A percentile compares a stretch with the other conserved stretches of the same genome.
Evolutionary conservation across 2,888 invertebrate genomes (phyloP).

Genomic region (Pimpla rufipes): DNA sequence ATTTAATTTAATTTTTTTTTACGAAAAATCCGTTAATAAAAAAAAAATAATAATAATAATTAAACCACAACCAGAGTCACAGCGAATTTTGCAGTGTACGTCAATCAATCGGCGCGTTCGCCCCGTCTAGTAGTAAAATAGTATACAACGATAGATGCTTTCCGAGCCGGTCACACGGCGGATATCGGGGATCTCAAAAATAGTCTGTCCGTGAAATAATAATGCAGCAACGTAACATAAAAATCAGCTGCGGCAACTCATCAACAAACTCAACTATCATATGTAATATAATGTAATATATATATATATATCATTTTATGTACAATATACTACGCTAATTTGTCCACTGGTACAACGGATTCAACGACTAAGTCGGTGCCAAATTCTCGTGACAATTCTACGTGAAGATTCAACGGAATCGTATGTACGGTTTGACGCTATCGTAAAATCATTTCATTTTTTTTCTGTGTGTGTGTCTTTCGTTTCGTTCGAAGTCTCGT

Average conservation of each 20-base stretch:
- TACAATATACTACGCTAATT: constrained; percentile 55
- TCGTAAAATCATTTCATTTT: constrained; percentile 30
- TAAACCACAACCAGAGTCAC: no score
- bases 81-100: not conserved
- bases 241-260: constrained; percentile 60
- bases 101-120: constrained; percentile 42
- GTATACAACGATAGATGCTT: constrained; percentile 59
- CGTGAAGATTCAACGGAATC: constrained; percentile 39
- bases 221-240: constrained; percentile 63
- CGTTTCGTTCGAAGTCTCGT: constrained; percentile 18
- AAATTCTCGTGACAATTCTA: constrained; percentile 52
- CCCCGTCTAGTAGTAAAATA: constrained; percentile 32
- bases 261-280: constrained; percentile 39
- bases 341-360: constrained; percentile 22
- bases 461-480: not conserved
- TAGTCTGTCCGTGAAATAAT: constrained; percentile 50
- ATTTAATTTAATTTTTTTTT: no score
- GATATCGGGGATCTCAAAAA: constrained; percentile 52
- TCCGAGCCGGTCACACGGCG: constrained; percentile 61
- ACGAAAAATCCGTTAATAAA: not conserved
- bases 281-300: constrained; percentile 43
- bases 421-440: constrained; percentile 24
- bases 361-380: constrained; percentile 43
- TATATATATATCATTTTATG: constrained; percentile 42
- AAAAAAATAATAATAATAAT: not conserved